Evolutionary conservation across 2,888 invertebrate species (phyloP).

Genomic region (Polymixis lichenea): DNA sequence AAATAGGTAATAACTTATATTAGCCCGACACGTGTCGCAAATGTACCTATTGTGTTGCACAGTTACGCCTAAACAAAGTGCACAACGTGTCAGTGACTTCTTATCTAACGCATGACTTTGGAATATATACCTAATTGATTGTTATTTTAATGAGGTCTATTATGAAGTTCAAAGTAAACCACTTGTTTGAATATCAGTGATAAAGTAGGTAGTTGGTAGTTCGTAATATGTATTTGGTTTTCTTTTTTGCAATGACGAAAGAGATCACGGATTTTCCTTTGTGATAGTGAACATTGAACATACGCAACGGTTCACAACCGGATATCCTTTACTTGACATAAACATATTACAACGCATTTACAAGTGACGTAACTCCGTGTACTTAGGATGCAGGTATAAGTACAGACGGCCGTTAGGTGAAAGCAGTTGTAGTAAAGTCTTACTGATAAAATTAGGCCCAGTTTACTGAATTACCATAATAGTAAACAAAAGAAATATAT

Average conservation of each 20-base stretch:
- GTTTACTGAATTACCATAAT: conserved; percentile 57
- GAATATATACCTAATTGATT: conserved; percentile 59
- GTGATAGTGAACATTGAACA: conserved; percentile 18
- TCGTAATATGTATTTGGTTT: conserved; percentile 13
- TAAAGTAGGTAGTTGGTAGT: not conserved
- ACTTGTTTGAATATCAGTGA: conserved; percentile 13
- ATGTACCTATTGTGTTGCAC: conserved; percentile 57
- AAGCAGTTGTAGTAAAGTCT: conserved; percentile 69
- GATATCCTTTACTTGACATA: conserved; percentile 48
- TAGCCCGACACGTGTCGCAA: conserved; percentile 69
- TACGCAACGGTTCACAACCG: conserved; percentile 57
- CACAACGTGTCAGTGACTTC: conserved; percentile 76
- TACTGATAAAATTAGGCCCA: conserved; percentile 19
- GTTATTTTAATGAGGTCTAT: conserved; percentile 46
- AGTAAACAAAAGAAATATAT: conserved; percentile 69
- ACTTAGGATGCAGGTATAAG: conserved; percentile 63
- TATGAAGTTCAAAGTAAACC: conserved; percentile 33
- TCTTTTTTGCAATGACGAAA: conserved; percentile 14
- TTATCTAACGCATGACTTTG: conserved; percentile 76
- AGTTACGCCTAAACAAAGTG: conserved; percentile 67
- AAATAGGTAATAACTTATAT: conserved; percentile 43
- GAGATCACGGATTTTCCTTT: conserved; percentile 17
- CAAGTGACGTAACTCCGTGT: conserved; percentile 78
- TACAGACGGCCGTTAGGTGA: conserved; percentile 77
- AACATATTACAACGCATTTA: conserved; percentile 28